A percentile compares a stretch with the other conserved stretches of the same genome.
These are phyloP conservation scores for Escarpia spicata DNA, from an alignment of 2,888 invertebrate genomes.

Conservation along the genomic window DNA sequence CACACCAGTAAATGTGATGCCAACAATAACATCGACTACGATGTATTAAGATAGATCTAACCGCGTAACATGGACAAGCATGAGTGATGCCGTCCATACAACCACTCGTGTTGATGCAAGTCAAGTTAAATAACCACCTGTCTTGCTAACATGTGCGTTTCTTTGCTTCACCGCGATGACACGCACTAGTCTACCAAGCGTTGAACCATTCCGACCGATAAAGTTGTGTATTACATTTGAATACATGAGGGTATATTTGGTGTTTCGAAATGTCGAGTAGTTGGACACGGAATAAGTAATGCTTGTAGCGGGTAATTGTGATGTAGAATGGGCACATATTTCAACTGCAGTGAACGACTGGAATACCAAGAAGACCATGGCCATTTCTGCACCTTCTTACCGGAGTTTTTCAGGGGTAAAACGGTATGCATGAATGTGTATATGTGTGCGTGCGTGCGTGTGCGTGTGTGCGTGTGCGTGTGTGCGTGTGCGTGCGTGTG, in stretches of 20 bases:
- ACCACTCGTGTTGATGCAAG: background rate
- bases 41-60: background rate
- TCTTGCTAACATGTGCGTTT: background rate
- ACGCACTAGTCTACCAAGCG: background rate
- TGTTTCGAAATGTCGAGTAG: background rate
- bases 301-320: no score
- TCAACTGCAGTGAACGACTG: background rate
- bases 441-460: background rate
- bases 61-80: background rate
- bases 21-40: background rate
- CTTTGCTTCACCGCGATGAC: background rate
- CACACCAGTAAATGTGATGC: background rate
- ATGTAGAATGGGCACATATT: background rate
- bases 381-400: background rate
- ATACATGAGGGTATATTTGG: background rate
- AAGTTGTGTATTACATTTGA: background rate
- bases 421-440: background rate
- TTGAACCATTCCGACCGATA: background rate
- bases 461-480: background rate
- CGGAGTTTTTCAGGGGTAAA: background rate
- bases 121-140: background rate
- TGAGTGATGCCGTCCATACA: background rate
- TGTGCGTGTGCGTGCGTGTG: background rate
- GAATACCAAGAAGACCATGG: background rate
- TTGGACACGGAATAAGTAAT: no score